These are phyloP conservation scores for Trichogramma dendrolimi DNA, from an alignment of 2,888 invertebrate genomes.

Conservation along the genomic window DNA sequence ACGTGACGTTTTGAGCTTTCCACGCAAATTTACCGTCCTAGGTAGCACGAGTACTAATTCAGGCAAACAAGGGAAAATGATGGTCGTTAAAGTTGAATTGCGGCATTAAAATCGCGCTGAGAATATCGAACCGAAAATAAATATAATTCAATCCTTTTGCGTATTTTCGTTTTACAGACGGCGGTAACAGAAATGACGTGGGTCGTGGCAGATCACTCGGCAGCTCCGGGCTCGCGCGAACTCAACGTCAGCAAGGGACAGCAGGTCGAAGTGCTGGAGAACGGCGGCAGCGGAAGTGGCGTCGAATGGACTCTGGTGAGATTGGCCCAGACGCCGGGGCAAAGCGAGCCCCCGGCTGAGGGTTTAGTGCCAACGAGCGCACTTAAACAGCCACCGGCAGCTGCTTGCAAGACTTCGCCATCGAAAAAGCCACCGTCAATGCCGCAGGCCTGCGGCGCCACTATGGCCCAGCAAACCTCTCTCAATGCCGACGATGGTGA, in stretches of 20 bases:
- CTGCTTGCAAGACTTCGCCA: conserved; percentile 55
- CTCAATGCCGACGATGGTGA: conserved; percentile 50
- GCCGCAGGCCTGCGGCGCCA: conserved; percentile 31
- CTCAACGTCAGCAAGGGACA: conserved; percentile 84
- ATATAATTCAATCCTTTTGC: background rate
- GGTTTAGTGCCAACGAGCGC: conserved; percentile 78
- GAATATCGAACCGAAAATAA: too few relatives aligned
- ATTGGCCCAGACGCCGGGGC: conserved; percentile 55
- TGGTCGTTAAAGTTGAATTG: too few relatives aligned
- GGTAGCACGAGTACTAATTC: too few relatives aligned
- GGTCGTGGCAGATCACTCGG: conserved; percentile 81
- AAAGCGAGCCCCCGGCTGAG: conserved; percentile 62
- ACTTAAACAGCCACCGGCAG: conserved; percentile 71
- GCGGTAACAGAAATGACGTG: conserved; percentile 84
- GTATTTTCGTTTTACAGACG: conserved; percentile 55
- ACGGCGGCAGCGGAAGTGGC: conserved; percentile 56
- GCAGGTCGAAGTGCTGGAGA: conserved; percentile 89
- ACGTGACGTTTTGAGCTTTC: too few relatives aligned
- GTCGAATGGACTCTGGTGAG: conserved; percentile 54
- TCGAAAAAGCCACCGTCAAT: conserved; percentile 51
- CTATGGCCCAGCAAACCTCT: conserved; percentile 39
- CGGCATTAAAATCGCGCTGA: too few relatives aligned
- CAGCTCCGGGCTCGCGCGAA: conserved; percentile 73
- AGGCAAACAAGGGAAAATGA: too few relatives aligned
- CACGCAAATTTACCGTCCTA: too few relatives aligned